Evolutionary conservation across 2,797 vertebrate species (phyloP), one percentile per base, ranked within the genome.

Genomic region (Hipposideros larvatus): DNA sequence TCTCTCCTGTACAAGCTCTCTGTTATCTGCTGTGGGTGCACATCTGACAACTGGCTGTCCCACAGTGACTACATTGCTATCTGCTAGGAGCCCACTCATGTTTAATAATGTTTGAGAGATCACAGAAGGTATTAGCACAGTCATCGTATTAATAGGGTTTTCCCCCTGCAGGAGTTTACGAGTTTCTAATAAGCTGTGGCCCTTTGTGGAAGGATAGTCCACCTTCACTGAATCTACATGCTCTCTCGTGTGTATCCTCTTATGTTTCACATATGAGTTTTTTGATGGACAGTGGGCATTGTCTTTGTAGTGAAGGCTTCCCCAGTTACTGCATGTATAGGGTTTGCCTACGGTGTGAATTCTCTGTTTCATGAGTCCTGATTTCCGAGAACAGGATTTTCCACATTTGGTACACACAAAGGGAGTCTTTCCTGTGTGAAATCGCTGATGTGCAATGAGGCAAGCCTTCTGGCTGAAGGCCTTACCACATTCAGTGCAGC

Each of bases 391-490:
- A 80, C 34, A 94, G 18, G 82, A n/a, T 65, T 82, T 73, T 46
- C 87, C 74, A 57, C 48, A 86, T n/a, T 94, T 83, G 8, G 68
- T 57, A 82, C 88, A 92, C 55, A 83, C 73, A 82, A 91, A 96
- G 28, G 96, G 95, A 59, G 48, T 95, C 18, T 88, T 66, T 65
- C 85, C 92, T 95, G 28, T 70, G 28, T 93, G 93, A 63, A 83
- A 94, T 73, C 31, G 66, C 48, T 91, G 82, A 82, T 95, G 95
- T 28, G 66, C 94, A 66, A 55, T 88, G 43, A 96, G 82, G 26
- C 65, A 88, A 10, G 91, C 79, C 80, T 96, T 97, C 53, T 96
- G 73, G 21, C 46, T 93, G 59, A 96, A 97, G 34, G 78, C 70
- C 82, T 97, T 96, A 14, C 89, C 91, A 70, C 95, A 96, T 22